Conservation (phyloP, 2,888 invertebrate species). For the Hoplodrina ambigua region DNA sequence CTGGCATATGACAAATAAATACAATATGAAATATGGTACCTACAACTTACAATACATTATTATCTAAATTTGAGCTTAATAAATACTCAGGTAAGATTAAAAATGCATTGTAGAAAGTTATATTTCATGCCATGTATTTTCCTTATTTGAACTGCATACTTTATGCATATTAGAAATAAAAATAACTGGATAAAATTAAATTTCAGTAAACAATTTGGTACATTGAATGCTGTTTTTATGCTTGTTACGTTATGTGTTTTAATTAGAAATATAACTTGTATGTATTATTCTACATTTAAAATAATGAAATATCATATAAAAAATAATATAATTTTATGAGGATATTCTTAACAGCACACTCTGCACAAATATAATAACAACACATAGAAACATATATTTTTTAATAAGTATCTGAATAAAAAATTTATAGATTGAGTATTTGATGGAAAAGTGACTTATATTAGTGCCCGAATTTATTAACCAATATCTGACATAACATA, state of each 20-base stretch:
- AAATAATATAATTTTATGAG: too few species aligned
- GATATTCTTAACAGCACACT: too few species aligned
- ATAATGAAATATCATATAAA: too few species aligned
- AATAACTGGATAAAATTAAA: slow-evolving; percentile 30
- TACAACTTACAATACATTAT: neutral
- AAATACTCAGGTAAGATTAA: neutral
- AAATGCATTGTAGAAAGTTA: slow-evolving; percentile 25
- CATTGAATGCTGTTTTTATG: slow-evolving; percentile 6
- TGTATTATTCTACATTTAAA: too few species aligned
- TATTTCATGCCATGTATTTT: slow-evolving; percentile 20
- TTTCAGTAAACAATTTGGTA: slow-evolving; percentile 12
- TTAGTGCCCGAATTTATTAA: too few species aligned
- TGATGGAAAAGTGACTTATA: too few species aligned
- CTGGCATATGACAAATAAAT: neutral
- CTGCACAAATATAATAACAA: too few species aligned
- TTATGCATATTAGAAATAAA: slow-evolving; percentile 19
- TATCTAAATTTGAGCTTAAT: slow-evolving; percentile 11
- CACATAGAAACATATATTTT: too few species aligned
- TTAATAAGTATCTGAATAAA: too few species aligned
- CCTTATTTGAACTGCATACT: slow-evolving; percentile 9
- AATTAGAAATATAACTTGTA: slow-evolving; percentile 1
- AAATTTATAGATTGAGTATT: too few species aligned
- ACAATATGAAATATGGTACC: slow-evolving; percentile 12
- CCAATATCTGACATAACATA: too few species aligned
- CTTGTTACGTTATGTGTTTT: slow-evolving; percentile 1